Evolutionary conservation across 2,797 vertebrate species (phyloP).

Genomic region (Schizopygopsis pylzovi): DNA sequence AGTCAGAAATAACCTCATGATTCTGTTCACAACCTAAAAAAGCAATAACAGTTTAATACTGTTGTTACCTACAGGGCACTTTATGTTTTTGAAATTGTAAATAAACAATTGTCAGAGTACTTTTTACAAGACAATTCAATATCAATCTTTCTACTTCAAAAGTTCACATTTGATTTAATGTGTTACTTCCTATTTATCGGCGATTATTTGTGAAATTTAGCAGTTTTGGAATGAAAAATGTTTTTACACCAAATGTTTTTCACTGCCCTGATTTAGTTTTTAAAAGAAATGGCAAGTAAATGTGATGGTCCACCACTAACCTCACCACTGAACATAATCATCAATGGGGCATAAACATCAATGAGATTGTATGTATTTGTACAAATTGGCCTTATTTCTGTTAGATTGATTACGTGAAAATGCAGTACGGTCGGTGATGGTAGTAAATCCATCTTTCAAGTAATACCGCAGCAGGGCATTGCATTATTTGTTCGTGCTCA

Average conservation of each 20-base stretch:
- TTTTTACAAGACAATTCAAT: neutral
- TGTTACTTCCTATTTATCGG: no score
- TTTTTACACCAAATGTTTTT: neutral
- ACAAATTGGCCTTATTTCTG: conserved; percentile 10
- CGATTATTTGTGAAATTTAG: no score
- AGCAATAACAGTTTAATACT: neutral
- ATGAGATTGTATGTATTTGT: neutral
- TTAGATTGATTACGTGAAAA: conserved; percentile 16
- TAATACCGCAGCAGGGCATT: neutral
- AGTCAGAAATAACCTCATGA: neutral
- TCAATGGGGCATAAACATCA: neutral
- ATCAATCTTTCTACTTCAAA: neutral
- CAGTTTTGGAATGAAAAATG: no score
- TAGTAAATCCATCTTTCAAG: conserved; percentile 19
- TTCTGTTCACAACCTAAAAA: neutral
- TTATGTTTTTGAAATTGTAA: neutral
- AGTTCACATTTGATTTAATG: neutral
- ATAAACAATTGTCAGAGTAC: neutral
- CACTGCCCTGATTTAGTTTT: no score
- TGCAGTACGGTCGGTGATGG: neutral
- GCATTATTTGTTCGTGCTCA: conserved; percentile 6
- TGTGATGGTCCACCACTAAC: neutral
- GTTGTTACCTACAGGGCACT: neutral
- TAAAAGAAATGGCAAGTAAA: no score
- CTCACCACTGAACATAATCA: neutral